Conservation (phyloP, 2,888 invertebrate species). For the Pherbina coryleti region DNA sequence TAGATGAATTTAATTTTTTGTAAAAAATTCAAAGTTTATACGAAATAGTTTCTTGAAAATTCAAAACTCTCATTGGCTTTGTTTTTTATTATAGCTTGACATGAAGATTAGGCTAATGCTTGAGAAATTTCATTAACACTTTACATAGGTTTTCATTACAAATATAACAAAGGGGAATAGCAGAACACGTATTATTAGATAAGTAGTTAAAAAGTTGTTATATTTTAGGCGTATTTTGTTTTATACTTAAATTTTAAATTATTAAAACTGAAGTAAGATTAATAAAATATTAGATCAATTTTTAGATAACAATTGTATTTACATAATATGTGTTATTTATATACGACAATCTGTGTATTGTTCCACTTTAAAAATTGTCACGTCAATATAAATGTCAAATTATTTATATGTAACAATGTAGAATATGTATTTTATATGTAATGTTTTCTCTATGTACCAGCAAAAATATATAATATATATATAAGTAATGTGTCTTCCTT, state of each 20-base stretch:
- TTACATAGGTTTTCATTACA: not conserved
- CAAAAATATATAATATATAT: not conserved
- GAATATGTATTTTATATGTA: conserved; percentile 20
- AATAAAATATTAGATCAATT: not conserved
- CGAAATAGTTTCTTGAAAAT: too few relatives aligned
- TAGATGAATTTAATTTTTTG: too few relatives aligned
- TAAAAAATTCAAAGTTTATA: too few relatives aligned
- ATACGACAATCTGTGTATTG: too few relatives aligned
- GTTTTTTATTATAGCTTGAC: too few relatives aligned
- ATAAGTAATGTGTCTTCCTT: not conserved
- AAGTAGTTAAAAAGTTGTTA: not conserved
- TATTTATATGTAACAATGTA: not conserved
- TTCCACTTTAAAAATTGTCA: too few relatives aligned
- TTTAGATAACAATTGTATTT: too few relatives aligned
- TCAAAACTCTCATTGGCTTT: too few relatives aligned
- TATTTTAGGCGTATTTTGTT: not conserved
- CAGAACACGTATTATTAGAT: conserved; percentile 41
- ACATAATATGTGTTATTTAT: not conserved
- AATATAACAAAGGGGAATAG: conserved; percentile 31
- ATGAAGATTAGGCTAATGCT: not conserved
- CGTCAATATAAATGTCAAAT: conserved; percentile 1
- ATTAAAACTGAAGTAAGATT: not conserved
- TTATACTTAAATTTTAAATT: not conserved
- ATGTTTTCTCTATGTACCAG: not conserved
- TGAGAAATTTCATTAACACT: not conserved